Conservation (phyloP, 2,113 vertebrate genomes). For the Dermatemys mawii region DNA sequence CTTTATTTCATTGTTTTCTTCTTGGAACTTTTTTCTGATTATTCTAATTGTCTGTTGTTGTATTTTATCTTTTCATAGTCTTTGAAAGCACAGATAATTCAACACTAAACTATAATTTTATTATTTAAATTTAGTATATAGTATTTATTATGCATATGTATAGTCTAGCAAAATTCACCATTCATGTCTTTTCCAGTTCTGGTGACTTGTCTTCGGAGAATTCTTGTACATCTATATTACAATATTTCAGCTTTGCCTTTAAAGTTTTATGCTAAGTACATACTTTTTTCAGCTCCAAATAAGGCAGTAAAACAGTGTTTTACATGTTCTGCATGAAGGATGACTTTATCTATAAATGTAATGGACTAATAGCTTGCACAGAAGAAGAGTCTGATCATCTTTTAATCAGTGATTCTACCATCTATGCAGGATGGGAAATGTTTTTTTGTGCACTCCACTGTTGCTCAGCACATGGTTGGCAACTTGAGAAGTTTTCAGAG, state of each 20-base stretch:
- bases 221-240: constrained; percentile 23
- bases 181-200: constrained; percentile 4
- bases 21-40: not conserved
- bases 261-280: constrained; percentile 46
- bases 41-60: not conserved
- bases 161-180: constrained; percentile 3
- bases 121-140: constrained; percentile 8
- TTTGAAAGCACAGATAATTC: not conserved
- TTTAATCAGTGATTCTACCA: not conserved
- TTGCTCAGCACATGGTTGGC: not conserved
- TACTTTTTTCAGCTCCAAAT: constrained; percentile 44
- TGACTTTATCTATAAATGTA: constrained; percentile 36
- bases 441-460: not conserved
- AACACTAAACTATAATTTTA: not conserved
- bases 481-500: not conserved
- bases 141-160: not conserved
- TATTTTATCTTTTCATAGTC: not conserved
- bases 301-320: constrained; percentile 48
- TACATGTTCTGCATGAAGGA: constrained; percentile 10
- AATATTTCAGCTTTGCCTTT: constrained; percentile 23
- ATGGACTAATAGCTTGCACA: constrained; percentile 21
- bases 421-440: not conserved
- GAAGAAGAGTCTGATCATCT: constrained; percentile 26
- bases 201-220: not conserved
- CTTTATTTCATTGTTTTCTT: not conserved